These are phyloP conservation scores for Mesaphorura yosii DNA, from an alignment of 1,140 invertebrate genomes.

Conservation along the genomic window DNA sequence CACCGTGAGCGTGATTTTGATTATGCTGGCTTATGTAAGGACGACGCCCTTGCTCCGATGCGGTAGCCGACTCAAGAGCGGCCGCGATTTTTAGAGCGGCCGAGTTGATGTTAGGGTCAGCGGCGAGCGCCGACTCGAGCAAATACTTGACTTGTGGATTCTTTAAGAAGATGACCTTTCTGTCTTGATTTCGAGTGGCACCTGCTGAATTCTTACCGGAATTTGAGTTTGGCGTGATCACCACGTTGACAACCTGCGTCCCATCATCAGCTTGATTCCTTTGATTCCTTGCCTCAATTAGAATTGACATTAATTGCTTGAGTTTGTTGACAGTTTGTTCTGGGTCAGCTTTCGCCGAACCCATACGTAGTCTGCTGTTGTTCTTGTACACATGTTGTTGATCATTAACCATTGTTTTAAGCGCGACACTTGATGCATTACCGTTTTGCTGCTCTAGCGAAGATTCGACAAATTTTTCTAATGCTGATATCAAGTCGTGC, in stretches of 20 bases:
- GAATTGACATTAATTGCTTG: constrained; percentile 28
- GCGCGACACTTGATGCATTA: no score
- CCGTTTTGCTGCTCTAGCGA: no score
- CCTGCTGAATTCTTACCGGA: constrained; percentile 2
- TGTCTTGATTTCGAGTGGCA: constrained; percentile 2
- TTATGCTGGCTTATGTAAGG: neutral
- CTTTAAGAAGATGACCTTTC: constrained; percentile 30
- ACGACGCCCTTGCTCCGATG: no score
- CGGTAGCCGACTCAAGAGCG: constrained; percentile 11
- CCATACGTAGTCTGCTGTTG: constrained; percentile 13
- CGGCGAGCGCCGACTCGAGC: constrained; percentile 20
- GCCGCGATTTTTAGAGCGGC: constrained; percentile 27
- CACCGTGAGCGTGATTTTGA: constrained; percentile 1
- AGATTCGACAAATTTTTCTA: constrained; percentile 13
- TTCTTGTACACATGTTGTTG: neutral
- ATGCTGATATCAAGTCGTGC: constrained; percentile 23
- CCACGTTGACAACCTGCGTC: constrained; percentile 28
- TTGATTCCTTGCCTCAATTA: constrained; percentile 14
- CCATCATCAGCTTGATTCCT: constrained; percentile 12
- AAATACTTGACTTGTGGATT: constrained; percentile 29
- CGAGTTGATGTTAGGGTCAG: constrained; percentile 22
- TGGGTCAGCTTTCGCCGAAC: constrained; percentile 24
- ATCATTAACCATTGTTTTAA: no score
- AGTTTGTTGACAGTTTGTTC: constrained; percentile 27
- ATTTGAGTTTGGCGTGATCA: constrained; percentile 26